phyloP scores from a whole-genome alignment of 2,888 invertebrate species.

The Dione vanillae region DNA sequence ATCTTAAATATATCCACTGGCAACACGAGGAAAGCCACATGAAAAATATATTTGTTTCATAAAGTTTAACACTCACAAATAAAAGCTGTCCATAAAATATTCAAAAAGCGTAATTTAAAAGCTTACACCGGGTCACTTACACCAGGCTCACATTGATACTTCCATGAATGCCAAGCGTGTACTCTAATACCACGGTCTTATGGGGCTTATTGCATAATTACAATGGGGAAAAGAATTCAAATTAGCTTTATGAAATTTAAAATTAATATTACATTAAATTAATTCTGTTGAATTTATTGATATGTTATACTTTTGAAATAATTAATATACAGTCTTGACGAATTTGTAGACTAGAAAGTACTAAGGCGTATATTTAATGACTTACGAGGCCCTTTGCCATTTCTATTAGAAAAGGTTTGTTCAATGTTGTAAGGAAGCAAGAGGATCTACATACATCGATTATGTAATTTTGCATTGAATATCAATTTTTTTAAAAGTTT shows the following conservation, averaged over 20 bases:
- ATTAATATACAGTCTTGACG: background rate
- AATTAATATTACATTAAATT: background rate
- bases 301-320: background rate
- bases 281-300: too few relatives aligned
- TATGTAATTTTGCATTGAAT: too few relatives aligned
- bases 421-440: too few relatives aligned
- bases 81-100: conserved; percentile 64
- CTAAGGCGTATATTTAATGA: background rate
- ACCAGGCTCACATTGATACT: conserved; percentile 50
- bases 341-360: background rate
- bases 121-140: conserved; percentile 70
- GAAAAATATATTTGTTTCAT: too few relatives aligned
- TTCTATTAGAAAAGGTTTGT: too few relatives aligned
- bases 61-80: background rate
- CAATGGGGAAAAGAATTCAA: background rate
- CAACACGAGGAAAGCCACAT: too few relatives aligned
- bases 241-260: background rate
- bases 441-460: too few relatives aligned
- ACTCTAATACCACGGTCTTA: conserved; percentile 20
- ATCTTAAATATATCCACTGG: too few relatives aligned
- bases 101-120: conserved; percentile 70
- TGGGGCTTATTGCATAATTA: conserved; percentile 19
- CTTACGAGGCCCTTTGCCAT: background rate
- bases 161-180: conserved; percentile 22
- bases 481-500: too few relatives aligned